Base-by-base conservation (phyloP, 2,888 invertebrate species). In the Diarsia rubi region DNA sequence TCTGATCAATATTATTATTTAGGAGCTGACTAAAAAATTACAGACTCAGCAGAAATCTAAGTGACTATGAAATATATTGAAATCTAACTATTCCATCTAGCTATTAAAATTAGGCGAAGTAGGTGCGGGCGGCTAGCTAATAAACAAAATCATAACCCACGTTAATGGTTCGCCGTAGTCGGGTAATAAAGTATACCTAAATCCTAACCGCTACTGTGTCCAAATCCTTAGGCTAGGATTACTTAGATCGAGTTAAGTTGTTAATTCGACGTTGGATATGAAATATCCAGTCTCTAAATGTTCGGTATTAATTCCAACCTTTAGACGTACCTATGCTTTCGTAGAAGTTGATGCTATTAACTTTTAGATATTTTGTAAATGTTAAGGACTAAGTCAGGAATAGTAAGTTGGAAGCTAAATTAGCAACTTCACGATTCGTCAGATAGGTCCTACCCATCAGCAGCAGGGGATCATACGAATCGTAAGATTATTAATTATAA, bases 231-330 rank as follows among this genome's bases (percentile, higher is more conserved):
- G 6, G 44, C n/a, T 16, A 27, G n/a, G 37, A 67, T 81, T 75
- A 75, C 37, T 54, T 37, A 37, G 4, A 63, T 67, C 54, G 49
- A 81, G 16, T 59, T 57, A 44, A 54, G 47, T 57, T 74, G 45
- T 75, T 52, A 37, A 45, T 52, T 37, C 44, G 54, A 81, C 63
- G 27, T 59, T n/a, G 44, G 62, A 54, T 78, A 67, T 75, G 27
- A 78, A 67, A 63, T 81, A 81, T 75, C 66, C 44, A 67, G 82
- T 63, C 37, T 64, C 19, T 64, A 42, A 69, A 49, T 49, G 62
- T 42, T 82, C 12, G 0, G 45, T 37, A 76, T 76, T 68, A 67
- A 60, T 65, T 52, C 21, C 31, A 42, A 65, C 45, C 37, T 81
- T 59, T 45, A 37, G 1, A 27, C 8, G 54, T 52, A 27, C 8